Evolutionary conservation across 1,140 invertebrate genomes (phyloP), one percentile per base, ranked within the genome.

Genomic region (Gonatopus flavifemur): DNA sequence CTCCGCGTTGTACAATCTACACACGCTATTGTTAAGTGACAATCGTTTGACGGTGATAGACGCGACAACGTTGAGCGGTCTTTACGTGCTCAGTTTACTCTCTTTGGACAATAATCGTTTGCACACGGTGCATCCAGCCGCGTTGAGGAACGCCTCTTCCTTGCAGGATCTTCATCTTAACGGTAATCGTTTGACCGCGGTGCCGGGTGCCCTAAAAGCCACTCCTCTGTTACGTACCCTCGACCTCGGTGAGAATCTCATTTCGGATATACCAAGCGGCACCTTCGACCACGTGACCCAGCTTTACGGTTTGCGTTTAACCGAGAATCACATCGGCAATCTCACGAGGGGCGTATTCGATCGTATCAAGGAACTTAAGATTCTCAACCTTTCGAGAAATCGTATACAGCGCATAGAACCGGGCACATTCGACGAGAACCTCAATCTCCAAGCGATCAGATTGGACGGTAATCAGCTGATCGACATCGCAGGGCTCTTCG

Each of bases 131-230:
- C 87, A 93, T 62, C 80, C 83, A 37, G 86, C 89, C 59, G 86
- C 93, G 19, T 84, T 96, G 53, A 84, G 83, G 72, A 97, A 94
- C 72, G 88, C 88, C 63, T 88, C 88, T 36, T 87, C 86, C 51
- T 77, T 97, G 42, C 87, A 91, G 76, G 91, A 94, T 71, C 78
- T 98, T 38, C 91, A 94, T 80, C 80, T 96, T 39, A 91, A 93
- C 76, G 86, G 88, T 59, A 98, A 98, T 75, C 86, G 88, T 67
- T 78, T 97, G 51, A 81, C 84, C 54, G 79, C 84, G 54, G 85
- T 98, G 36, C 94, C 94, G n/a, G 82, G 86, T 58, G 91, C 90
- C n/a, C 72, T 96, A 16, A 82, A 83, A 62, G 85, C 87, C 66
- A 86, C 95, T 48, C 87, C 87, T 7, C 82, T 88, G 57, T 78